These are phyloP conservation scores for Tipula lateralis DNA, from an alignment of 2,888 invertebrate species.

Conservation along the genomic window DNA sequence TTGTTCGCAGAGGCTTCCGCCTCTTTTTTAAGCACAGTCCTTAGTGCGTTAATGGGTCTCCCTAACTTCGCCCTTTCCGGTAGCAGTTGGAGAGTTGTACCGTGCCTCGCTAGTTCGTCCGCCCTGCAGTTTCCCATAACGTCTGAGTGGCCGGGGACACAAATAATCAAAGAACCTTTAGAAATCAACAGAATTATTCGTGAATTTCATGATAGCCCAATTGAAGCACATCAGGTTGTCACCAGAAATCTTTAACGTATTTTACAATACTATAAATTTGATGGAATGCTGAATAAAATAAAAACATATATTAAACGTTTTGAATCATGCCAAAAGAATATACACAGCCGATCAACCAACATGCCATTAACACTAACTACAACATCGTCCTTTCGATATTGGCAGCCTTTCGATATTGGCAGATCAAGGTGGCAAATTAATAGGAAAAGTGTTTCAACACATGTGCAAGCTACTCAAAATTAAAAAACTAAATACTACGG, in stretches of 20 bases:
- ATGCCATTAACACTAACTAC: slow-evolving; percentile 37
- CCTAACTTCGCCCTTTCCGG: too few relatives aligned
- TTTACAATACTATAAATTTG: slow-evolving; percentile 39
- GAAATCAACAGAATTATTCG: slow-evolving; percentile 34
- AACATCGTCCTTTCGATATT: slow-evolving; percentile 38
- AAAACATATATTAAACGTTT: slow-evolving; percentile 39
- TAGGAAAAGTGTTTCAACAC: not conserved
- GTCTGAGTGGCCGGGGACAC: too few relatives aligned
- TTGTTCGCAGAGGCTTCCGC: too few relatives aligned
- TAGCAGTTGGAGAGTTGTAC: too few relatives aligned
- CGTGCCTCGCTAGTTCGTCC: too few relatives aligned
- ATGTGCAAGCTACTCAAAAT: not conserved
- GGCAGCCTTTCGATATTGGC: slow-evolving; percentile 35
- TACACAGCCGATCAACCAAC: not conserved
- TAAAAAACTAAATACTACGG: not conserved
- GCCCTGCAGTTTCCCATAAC: too few relatives aligned
- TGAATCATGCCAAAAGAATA: slow-evolving; percentile 38
- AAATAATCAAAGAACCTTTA: too few relatives aligned
- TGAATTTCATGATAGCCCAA: slow-evolving; percentile 34
- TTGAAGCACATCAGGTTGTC: slow-evolving; percentile 36
- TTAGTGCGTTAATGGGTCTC: too few relatives aligned
- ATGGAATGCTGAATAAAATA: slow-evolving; percentile 40
- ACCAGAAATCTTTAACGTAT: slow-evolving; percentile 37
- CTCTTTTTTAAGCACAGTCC: too few relatives aligned
- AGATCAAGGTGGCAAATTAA: not conserved